Conservation (phyloP, 2,888 invertebrate genomes). For the Heliconius hortense region DNA sequence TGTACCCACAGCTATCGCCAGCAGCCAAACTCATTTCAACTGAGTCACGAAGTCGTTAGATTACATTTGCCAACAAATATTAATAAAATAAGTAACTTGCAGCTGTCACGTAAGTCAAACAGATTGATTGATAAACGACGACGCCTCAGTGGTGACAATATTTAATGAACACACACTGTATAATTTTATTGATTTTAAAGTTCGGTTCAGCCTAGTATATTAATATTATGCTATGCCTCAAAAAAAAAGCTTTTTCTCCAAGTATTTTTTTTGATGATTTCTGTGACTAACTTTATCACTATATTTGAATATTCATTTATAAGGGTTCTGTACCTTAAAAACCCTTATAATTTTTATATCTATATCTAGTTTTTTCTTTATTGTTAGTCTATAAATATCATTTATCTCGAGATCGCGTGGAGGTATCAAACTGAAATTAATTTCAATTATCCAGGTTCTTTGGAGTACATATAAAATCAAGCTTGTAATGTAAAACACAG, state of each 20-base stretch:
- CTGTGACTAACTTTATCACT: background rate
- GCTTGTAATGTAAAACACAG: no score
- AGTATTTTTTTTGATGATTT: background rate
- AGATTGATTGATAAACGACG: background rate
- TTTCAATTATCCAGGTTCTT: no score
- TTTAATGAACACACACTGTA: background rate
- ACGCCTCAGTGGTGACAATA: background rate
- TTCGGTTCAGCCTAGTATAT: background rate
- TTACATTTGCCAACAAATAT: conserved; percentile 13
- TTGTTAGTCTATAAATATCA: no score
- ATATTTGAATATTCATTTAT: background rate
- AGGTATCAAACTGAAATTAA: no score
- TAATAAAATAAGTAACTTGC: conserved; percentile 10
- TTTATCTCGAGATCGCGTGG: no score
- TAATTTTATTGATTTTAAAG: background rate
- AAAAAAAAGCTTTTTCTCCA: background rate
- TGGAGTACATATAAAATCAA: no score
- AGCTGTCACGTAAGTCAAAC: conserved; percentile 3
- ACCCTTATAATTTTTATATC: background rate
- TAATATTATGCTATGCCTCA: background rate
- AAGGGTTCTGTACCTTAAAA: background rate
- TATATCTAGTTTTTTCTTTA: no score
- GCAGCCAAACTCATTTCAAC: background rate
- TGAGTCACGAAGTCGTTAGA: background rate
- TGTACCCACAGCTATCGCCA: background rate